These are phyloP conservation scores for Myotis planiceps DNA, from an alignment of 2,797 vertebrate genomes.

Conservation along the genomic window DNA sequence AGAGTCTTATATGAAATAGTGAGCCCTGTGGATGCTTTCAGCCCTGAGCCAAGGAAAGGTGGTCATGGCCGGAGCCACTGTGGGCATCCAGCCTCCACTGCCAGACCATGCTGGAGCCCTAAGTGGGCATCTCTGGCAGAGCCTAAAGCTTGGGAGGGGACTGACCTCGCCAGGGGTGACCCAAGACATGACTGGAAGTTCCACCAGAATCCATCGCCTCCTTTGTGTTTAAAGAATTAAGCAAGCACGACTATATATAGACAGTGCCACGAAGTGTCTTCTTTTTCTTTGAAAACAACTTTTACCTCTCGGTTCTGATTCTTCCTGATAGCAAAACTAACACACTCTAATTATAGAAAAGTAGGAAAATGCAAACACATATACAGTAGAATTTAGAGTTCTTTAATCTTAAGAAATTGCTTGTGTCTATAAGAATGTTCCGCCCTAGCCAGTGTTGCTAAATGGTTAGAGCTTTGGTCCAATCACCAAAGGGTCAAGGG, in stretches of 20 bases:
- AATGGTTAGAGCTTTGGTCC: no score
- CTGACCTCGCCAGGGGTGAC: background rate
- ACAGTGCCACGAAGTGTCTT: background rate
- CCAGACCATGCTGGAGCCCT: background rate
- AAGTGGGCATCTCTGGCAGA: background rate
- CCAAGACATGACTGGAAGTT: background rate
- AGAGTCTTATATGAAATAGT: background rate
- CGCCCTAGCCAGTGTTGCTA: no score
- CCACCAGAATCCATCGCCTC: background rate
- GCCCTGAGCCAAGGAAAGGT: background rate
- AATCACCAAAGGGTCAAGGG: no score
- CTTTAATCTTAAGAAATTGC: background rate
- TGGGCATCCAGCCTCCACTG: background rate
- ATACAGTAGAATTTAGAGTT: background rate
- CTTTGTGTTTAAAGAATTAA: background rate
- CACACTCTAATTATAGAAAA: background rate
- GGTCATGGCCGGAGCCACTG: background rate
- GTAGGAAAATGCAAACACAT: background rate
- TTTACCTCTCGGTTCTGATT: constrained; percentile 5
- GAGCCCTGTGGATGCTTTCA: background rate
- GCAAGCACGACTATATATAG: background rate
- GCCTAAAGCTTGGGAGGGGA: background rate
- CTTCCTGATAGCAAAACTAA: background rate
- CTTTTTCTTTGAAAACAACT: constrained; percentile 6
- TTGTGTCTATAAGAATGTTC: background rate